Evolutionary conservation across 2,888 invertebrate species (phyloP), one percentile per base, ranked within the genome.

Genomic region (Drosophila prostipennis): DNA sequence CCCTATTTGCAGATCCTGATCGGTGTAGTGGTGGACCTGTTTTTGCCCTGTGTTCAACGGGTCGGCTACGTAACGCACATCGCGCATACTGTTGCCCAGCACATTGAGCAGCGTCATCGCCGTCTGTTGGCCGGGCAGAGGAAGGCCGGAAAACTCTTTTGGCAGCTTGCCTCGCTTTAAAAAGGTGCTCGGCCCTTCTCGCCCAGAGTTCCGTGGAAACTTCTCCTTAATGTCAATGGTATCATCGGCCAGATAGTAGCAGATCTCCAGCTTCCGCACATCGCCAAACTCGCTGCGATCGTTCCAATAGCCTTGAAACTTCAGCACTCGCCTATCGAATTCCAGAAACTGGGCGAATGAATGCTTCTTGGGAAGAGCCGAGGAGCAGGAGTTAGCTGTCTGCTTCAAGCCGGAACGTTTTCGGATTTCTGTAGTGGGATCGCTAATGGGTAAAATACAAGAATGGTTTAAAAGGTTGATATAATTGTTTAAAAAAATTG

Each of bases 271-370:
- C 79, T 95, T 93, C 76, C 97, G 96, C 26, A 97, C 91, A 63
- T 95, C 94, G 0, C 98, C 98, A 87, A 95, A 95, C 88, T 95
- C 94, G 1, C 94, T 94, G 1, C 95, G 94, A 89, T 98, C 98
- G 89, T 98, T 97, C 98, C 98, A 98, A 89, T 96, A 97, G 14
- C 96, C 98, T 84, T 94, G 94, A 91, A 98, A 98, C 78, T 96
- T 94, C 89, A 93, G 82, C 91, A 92, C 94, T 89, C 95, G 94
- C 83, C 95, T 93, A 91, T 98, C 98, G 87, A 95, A 96, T 80
- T 95, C 95, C 67, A 98, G 92, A 92, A 98, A 98, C 89, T 97
- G 96, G 43, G 94, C 95, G 65, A 97, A 94, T 0, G 95, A 94
- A 85, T 95, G 94, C 11, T 93, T 93, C 70, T 93, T 94, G 36